phyloP scores from a whole-genome alignment of 2,888 invertebrate species.

The Drosophila anomelani region DNA sequence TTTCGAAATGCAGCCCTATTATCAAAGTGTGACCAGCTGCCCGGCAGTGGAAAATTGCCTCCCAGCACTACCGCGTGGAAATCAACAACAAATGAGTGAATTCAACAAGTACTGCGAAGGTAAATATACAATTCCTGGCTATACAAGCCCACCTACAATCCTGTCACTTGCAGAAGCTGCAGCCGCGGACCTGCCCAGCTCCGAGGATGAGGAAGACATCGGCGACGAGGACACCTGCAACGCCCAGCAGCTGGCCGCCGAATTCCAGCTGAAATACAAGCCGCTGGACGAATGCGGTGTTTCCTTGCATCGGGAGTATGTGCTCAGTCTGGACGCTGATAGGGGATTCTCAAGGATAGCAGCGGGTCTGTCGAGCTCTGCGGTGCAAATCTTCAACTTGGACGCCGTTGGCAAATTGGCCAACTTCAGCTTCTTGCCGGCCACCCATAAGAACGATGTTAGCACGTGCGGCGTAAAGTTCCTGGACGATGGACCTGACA shows the following conservation, averaged over 20 bases:
- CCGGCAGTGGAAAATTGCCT: not conserved
- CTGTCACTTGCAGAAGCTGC: slow-evolving; percentile 43
- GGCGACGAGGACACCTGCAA: slow-evolving; percentile 81
- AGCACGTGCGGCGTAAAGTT: slow-evolving; percentile 80
- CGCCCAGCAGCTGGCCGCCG: slow-evolving; percentile 66
- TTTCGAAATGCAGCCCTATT: not conserved
- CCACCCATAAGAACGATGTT: not conserved
- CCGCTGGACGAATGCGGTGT: slow-evolving; percentile 85
- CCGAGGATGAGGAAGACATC: slow-evolving; percentile 72
- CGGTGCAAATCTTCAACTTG: slow-evolving; percentile 85
- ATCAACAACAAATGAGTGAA: slow-evolving; percentile 48
- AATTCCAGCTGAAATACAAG: slow-evolving; percentile 76
- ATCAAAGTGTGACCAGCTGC: not conserved
- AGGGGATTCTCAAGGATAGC: slow-evolving; percentile 85
- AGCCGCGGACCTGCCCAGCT: slow-evolving; percentile 41
- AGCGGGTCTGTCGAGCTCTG: slow-evolving; percentile 85
- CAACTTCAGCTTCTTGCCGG: slow-evolving; percentile 22
- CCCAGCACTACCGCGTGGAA: slow-evolving; percentile 3
- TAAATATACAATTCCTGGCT: not conserved
- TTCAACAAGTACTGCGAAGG: slow-evolving; percentile 52
- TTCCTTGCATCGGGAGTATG: slow-evolving; percentile 86
- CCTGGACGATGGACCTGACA: slow-evolving; percentile 72
- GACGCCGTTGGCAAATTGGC: slow-evolving; percentile 80
- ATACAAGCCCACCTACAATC: not conserved
- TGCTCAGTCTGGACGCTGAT: slow-evolving; percentile 87